Conservation (phyloP, 2,797 vertebrate species). For the Trachops cirrhosus region DNA sequence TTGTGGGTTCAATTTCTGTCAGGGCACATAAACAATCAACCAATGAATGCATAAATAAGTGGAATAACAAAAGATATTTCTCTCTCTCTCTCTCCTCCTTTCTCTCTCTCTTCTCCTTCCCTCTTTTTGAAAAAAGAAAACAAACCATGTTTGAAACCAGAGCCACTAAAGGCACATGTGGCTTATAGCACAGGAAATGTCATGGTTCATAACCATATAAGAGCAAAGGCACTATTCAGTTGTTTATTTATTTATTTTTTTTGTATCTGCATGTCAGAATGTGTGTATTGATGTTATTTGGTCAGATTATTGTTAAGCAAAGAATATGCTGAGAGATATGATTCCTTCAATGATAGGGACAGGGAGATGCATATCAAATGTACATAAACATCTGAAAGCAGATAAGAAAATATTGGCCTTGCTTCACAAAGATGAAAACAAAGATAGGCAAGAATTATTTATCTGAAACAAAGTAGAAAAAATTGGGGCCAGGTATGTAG, state of each 20-base stretch:
- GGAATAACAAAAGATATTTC: not conserved
- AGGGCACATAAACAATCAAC: not conserved
- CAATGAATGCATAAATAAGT: not conserved
- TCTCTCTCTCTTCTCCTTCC: not conserved
- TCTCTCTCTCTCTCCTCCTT: too few species aligned
- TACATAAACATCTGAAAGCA: constrained; percentile 40
- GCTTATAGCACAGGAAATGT: not conserved
- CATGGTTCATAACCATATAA: constrained; percentile 43
- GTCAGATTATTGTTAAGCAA: constrained; percentile 41
- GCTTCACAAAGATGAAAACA: constrained; percentile 56
- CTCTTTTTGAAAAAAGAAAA: not conserved
- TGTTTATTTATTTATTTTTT: not conserved
- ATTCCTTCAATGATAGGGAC: constrained; percentile 43
- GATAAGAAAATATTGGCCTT: constrained; percentile 66
- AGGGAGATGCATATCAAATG: not conserved
- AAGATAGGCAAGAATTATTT: constrained; percentile 70
- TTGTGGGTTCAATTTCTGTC: not conserved
- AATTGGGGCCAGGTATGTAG: constrained; percentile 47
- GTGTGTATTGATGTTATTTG: constrained; percentile 38
- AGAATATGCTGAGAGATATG: constrained; percentile 43
- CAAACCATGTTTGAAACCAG: not conserved
- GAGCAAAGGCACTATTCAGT: not conserved
- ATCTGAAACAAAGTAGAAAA: constrained; percentile 73
- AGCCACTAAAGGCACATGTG: not conserved
- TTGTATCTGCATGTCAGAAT: constrained; percentile 3